A percentile compares a stretch with the other conserved stretches of the same genome.
phyloP scores from a whole-genome alignment of 2,888 invertebrate species.

The Eilema griseolum region DNA sequence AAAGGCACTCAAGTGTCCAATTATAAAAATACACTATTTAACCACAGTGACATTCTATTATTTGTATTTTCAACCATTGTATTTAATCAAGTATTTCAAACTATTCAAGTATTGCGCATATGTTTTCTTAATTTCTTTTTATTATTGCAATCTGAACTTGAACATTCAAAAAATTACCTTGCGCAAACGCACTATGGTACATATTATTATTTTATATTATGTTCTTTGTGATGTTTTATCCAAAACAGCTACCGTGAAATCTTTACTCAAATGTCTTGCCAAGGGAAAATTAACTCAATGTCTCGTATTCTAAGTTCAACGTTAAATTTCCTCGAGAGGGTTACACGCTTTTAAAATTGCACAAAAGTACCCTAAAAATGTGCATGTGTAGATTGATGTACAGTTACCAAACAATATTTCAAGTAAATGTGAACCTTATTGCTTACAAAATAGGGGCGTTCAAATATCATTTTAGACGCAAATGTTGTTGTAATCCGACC shows the following conservation, averaged over 20 bases:
- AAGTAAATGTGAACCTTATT: conserved; percentile 15
- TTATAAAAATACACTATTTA: conserved; percentile 51
- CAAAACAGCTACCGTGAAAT: neutral
- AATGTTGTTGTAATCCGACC: conserved; percentile 38
- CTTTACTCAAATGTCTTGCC: conserved; percentile 5
- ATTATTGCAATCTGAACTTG: conserved; percentile 28
- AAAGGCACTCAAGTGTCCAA: conserved; percentile 59
- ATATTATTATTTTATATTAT: neutral
- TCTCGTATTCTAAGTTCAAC: neutral
- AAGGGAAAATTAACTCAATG: neutral
- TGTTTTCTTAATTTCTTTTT: conserved; percentile 61
- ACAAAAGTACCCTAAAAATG: conserved; percentile 14
- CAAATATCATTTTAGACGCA: neutral
- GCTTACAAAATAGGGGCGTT: neutral
- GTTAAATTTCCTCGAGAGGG: neutral
- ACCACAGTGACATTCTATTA: conserved; percentile 72
- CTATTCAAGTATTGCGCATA: conserved; percentile 70
- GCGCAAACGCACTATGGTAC: neutral
- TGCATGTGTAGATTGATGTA: conserved; percentile 18
- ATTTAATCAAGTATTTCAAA: conserved; percentile 45
- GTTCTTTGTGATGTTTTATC: neutral
- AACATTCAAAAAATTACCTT: neutral
- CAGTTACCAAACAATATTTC: neutral
- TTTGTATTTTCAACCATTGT: conserved; percentile 56
- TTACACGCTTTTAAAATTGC: conserved; percentile 9